These are phyloP conservation scores for Gastrophysa polygoni DNA, from an alignment of 2,888 invertebrate species.

Conservation along the genomic window DNA sequence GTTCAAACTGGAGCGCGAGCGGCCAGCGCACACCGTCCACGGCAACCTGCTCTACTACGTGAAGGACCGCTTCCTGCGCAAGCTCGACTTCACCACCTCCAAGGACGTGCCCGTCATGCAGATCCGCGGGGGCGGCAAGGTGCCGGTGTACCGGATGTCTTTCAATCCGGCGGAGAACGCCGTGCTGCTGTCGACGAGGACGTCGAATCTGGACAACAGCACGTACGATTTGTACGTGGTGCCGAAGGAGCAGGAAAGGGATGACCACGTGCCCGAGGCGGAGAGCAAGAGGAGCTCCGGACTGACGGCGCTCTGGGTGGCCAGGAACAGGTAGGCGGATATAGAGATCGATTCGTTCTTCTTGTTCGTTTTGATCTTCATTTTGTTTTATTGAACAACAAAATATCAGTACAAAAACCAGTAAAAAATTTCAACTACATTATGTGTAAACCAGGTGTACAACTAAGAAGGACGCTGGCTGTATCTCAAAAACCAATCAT, in stretches of 20 bases:
- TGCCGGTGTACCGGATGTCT: conserved; percentile 82
- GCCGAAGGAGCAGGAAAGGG: conserved; percentile 71
- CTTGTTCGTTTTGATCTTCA: no score
- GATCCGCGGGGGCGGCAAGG: conserved; percentile 79
- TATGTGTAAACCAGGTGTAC: no score
- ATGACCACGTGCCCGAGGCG: conserved; percentile 58
- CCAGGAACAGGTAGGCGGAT: conserved; percentile 93
- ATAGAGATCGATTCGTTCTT: background rate
- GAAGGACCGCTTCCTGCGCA: conserved; percentile 89
- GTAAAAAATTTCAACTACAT: no score
- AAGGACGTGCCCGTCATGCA: conserved; percentile 94
- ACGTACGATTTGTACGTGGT: conserved; percentile 93
- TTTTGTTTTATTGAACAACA: no score
- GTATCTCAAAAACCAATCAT: no score
- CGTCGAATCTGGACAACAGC: conserved; percentile 83
- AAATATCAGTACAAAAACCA: no score
- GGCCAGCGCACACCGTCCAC: conserved; percentile 94
- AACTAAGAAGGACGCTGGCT: no score
- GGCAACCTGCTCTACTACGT: conserved; percentile 94
- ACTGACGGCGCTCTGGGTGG: conserved; percentile 94
- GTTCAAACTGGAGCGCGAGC: conserved; percentile 90
- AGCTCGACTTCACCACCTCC: conserved; percentile 90
- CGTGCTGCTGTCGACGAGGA: conserved; percentile 84
- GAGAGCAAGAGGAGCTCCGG: conserved; percentile 88
- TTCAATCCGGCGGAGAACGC: conserved; percentile 98